Percentiles rank a stretch among this genome's conserved stretches.
Evolutionary conservation across 2,113 vertebrate genomes (phyloP).

Genomic region (Gopherus flavomarginatus): DNA sequence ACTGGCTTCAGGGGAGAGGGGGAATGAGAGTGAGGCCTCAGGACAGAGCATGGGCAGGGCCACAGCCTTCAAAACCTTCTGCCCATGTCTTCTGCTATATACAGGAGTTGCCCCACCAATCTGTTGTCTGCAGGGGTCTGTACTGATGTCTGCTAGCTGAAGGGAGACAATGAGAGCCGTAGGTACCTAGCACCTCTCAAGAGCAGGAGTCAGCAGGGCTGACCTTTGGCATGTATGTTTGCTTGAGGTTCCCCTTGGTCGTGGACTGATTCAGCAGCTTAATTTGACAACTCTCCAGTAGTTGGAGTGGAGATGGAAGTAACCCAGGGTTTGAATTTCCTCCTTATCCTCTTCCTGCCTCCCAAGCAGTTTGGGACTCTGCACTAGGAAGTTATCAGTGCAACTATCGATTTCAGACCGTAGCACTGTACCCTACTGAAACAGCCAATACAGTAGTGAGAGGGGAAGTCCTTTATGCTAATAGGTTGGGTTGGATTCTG

Average conservation of each 20-base stretch:
- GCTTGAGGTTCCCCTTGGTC: not conserved
- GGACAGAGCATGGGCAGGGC: no score
- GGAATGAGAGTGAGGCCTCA: no score
- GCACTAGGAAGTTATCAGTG: not conserved
- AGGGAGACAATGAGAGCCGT: not conserved
- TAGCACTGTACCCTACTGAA: not conserved
- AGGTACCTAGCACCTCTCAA: not conserved
- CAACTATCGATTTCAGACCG: not conserved
- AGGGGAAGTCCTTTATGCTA: not conserved
- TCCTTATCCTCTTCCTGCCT: not conserved
- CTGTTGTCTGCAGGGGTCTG: not conserved
- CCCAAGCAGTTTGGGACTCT: not conserved
- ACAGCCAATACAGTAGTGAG: not conserved
- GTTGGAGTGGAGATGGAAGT: accelerated
- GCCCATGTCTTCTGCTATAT: not conserved
- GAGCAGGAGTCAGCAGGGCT: not conserved
- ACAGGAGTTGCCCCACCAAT: not conserved
- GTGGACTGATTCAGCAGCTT: not conserved
- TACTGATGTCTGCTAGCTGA: not conserved
- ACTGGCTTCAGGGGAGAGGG: no score
- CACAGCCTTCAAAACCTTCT: no score
- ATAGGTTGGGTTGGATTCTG: not conserved
- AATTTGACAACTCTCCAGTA: not conserved
- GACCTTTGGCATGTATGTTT: not conserved
- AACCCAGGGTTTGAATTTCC: not conserved